Conservation (phyloP, 1,140 invertebrate genomes). For the Formica selysi region DNA sequence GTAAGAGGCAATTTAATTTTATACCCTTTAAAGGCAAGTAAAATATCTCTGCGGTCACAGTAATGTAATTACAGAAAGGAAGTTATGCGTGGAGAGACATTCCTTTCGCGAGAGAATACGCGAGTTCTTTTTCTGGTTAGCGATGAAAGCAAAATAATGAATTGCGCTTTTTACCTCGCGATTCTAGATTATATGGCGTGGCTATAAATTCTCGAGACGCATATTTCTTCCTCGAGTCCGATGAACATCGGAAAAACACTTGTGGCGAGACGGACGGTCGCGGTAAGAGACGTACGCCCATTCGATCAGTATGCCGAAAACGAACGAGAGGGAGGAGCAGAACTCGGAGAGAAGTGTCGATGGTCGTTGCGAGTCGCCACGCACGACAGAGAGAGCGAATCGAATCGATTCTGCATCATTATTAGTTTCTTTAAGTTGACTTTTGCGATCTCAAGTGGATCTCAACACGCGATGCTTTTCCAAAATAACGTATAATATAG, state of each 20-base stretch:
- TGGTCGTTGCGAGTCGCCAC: constrained; percentile 9
- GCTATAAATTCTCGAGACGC: neutral
- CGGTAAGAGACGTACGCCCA: constrained; percentile 14
- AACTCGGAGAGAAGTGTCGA: constrained; percentile 21
- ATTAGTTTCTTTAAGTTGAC: neutral
- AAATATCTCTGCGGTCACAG: neutral
- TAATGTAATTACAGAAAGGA: neutral
- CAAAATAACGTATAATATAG: neutral
- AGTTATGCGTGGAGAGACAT: neutral
- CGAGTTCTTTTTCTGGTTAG: neutral
- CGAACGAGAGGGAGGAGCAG: constrained; percentile 47
- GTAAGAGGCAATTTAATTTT: too few species aligned
- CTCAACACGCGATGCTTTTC: neutral
- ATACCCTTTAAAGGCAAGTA: neutral
- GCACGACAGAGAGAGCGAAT: neutral
- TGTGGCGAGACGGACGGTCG: neutral
- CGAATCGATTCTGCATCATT: constrained; percentile 21
- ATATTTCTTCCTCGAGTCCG: neutral
- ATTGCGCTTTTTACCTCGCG: neutral
- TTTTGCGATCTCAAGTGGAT: neutral
- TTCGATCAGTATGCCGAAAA: constrained; percentile 59
- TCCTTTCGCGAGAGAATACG: neutral
- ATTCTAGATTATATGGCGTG: neutral
- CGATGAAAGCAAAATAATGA: neutral
- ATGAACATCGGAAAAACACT: constrained; percentile 13